Conservation (phyloP, 2,113 vertebrate species). For the Oostethus manadensis region DNA sequence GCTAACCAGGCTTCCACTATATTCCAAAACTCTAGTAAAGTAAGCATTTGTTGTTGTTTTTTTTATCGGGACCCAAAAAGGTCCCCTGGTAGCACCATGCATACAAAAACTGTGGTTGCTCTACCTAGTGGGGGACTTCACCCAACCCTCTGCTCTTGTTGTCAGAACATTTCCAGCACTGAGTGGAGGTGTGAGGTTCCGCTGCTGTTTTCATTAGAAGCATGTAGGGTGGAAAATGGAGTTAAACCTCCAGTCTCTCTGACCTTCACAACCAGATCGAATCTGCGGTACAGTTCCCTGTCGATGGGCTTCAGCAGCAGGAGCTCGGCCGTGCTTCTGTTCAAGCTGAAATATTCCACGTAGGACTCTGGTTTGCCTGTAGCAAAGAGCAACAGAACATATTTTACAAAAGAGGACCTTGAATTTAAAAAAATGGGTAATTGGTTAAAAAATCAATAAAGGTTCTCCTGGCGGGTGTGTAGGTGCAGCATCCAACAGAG, state of each 20-base stretch:
- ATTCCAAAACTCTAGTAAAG: too few relatives aligned
- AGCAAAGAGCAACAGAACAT: not conserved
- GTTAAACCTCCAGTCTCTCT: slow-evolving; percentile 37
- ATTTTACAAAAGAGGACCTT: not conserved
- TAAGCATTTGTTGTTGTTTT: too few relatives aligned
- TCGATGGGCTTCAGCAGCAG: slow-evolving; percentile 84
- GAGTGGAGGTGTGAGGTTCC: too few relatives aligned
- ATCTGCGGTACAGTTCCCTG: slow-evolving; percentile 85
- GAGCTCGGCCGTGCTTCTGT: slow-evolving; percentile 85
- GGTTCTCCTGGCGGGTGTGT: slow-evolving; percentile 21
- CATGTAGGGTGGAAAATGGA: not conserved
- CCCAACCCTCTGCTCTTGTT: too few relatives aligned
- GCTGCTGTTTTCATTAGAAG: too few relatives aligned
- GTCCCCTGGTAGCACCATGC: too few relatives aligned
- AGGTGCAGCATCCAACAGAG: slow-evolving; percentile 3
- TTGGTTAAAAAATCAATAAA: slow-evolving; percentile 43
- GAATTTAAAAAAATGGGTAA: slow-evolving; percentile 23
- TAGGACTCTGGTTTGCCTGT: slow-evolving; percentile 89
- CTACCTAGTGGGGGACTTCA: too few relatives aligned
- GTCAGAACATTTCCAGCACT: too few relatives aligned
- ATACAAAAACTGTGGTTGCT: too few relatives aligned
- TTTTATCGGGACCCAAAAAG: too few relatives aligned
- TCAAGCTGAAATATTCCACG: slow-evolving; percentile 83
- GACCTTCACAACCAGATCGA: slow-evolving; percentile 99
- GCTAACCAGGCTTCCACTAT: too few relatives aligned